phyloP scores from a whole-genome alignment of 2,797 vertebrate species.

The Poeciliopsis paucimaculata region DNA sequence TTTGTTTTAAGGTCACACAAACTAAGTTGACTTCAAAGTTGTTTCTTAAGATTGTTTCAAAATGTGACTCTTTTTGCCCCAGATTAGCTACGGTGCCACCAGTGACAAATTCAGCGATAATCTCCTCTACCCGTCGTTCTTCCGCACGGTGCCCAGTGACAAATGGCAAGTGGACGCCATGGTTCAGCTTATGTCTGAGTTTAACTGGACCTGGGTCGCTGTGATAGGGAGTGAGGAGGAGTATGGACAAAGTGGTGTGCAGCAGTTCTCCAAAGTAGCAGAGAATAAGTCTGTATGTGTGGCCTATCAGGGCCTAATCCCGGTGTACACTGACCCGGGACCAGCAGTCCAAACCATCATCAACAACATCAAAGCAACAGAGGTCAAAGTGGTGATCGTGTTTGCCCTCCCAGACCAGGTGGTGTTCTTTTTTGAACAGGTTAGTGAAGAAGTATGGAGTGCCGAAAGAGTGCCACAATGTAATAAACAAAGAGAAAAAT shows the following conservation, averaged over 20 bases:
- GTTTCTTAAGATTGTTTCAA: not conserved
- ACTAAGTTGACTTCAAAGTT: not conserved
- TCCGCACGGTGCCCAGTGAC: conserved; percentile 88
- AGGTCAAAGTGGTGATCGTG: conserved; percentile 82
- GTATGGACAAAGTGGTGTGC: conserved; percentile 83
- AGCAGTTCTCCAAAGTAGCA: conserved; percentile 74
- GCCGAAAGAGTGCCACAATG: not conserved
- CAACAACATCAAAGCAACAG: conserved; percentile 64
- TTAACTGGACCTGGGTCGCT: conserved; percentile 92
- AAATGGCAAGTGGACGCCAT: conserved; percentile 79
- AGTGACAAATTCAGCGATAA: conserved; percentile 84
- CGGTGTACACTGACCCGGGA: conserved; percentile 60
- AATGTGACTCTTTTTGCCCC: conserved; percentile 21
- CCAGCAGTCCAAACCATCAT: conserved; percentile 56
- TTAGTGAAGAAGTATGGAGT: conserved; percentile 37
- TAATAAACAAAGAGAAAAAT: not conserved
- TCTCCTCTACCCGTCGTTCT: conserved; percentile 85
- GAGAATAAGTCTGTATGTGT: conserved; percentile 79
- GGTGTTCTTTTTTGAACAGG: conserved; percentile 76
- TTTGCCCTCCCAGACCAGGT: conserved; percentile 70
- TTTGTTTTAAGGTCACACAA: not conserved
- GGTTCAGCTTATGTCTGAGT: conserved; percentile 75
- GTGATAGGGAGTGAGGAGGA: conserved; percentile 86
- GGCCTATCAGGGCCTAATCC: conserved; percentile 87
- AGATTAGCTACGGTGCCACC: conserved; percentile 90